These are phyloP conservation scores for Caenorhabditis sinica DNA, from an alignment of 2,888 invertebrate species.

Conservation along the genomic window DNA sequence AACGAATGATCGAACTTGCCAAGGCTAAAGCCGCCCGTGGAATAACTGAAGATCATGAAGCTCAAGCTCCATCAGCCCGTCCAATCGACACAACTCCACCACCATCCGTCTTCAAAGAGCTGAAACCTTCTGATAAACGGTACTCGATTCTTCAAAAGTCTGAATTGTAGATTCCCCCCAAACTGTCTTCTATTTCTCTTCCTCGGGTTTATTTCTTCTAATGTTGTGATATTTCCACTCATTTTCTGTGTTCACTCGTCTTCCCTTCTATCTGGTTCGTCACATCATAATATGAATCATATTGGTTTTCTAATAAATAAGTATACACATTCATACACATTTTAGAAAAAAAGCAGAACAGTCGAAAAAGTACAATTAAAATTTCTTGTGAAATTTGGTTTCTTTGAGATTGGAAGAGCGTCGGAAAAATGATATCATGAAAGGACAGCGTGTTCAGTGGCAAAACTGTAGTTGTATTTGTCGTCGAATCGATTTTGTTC, in stretches of 20 bases:
- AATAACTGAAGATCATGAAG: slow-evolving; percentile 65
- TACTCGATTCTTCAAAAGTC: slow-evolving; percentile 90
- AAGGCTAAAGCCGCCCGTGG: slow-evolving; percentile 77
- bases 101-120: slow-evolving; percentile 91
- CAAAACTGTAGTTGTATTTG: slow-evolving; percentile 50
- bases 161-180: slow-evolving; percentile 72
- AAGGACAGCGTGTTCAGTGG: slow-evolving; percentile 54
- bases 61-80: slow-evolving; percentile 87
- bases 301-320: slow-evolving; percentile 40
- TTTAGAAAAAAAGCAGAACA: neutral
- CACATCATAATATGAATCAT: slow-evolving; percentile 35
- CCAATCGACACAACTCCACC: slow-evolving; percentile 89
- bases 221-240: slow-evolving; percentile 44
- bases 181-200: slow-evolving; percentile 33
- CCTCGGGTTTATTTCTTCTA: slow-evolving; percentile 47
- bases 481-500: slow-evolving; percentile 35
- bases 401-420: neutral
- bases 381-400: neutral
- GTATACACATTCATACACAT: slow-evolving; percentile 48
- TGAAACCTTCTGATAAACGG: slow-evolving; percentile 96
- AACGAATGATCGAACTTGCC: slow-evolving; percentile 84
- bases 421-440: slow-evolving; percentile 41
- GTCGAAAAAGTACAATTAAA: slow-evolving; percentile 18
- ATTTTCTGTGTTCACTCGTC: neutral
- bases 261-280: neutral